Conservation (phyloP, 1,140 invertebrate genomes). For the Nephotettix cincticeps region DNA sequence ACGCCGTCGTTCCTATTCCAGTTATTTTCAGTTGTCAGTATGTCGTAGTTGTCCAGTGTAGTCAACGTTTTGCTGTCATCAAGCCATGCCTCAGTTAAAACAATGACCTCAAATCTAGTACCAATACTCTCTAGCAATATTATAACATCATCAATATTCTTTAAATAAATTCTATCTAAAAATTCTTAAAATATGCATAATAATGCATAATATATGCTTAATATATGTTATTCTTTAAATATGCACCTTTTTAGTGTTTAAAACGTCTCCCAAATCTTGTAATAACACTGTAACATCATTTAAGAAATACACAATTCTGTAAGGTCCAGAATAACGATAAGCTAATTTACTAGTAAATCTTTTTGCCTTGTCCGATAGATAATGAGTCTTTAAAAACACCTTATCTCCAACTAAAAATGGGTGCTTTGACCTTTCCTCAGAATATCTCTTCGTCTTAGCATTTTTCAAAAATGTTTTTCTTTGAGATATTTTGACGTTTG, state of each 20-base stretch:
- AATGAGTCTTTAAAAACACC: background rate
- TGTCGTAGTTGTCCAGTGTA: no score
- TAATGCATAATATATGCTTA: no score
- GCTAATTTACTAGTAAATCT: background rate
- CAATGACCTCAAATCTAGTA: no score
- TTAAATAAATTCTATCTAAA: no score
- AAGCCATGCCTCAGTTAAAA: no score
- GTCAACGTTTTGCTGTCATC: no score
- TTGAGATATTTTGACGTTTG: background rate
- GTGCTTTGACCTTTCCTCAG: background rate
- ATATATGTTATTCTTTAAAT: background rate
- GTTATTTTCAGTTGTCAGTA: no score
- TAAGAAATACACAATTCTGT: background rate
- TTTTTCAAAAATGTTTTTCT: conserved; percentile 6
- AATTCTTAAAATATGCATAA: no score
- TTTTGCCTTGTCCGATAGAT: conserved; percentile 1
- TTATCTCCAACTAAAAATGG: background rate
- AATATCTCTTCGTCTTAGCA: conserved; percentile 5
- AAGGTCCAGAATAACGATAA: no score
- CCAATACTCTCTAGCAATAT: no score
- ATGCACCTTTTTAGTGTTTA: background rate
- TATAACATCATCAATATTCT: no score
- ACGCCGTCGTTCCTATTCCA: no score
- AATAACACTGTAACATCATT: background rate
- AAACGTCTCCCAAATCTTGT: background rate